Base-by-base conservation (phyloP, 53 echinoderm and acorn worm genomes). In the Temnopleurus reevesii region DNA sequence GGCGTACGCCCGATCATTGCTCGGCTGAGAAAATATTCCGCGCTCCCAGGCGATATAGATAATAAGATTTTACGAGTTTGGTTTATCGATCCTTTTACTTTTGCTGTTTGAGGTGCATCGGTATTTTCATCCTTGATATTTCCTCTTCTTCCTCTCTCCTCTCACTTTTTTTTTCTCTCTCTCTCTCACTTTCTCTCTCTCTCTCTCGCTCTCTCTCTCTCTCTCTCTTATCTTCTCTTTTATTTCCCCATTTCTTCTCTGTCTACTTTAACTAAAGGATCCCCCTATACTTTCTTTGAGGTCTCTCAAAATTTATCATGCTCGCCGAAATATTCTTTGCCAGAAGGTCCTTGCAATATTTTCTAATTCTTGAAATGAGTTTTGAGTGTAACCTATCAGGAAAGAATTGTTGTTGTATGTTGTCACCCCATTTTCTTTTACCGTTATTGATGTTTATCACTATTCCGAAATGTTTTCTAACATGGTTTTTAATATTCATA, bases 1-100 rank as follows among this genome's bases (percentile, higher is more conserved):
- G 88, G 88, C 65, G 51, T 87, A 53, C 30, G 30, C 71, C 5
- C 19, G 61, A 0, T 87, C 51, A 87, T 87, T 87, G 88, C 65
- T 87, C 38, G 53, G 49, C 88, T 87, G 88, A 53, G 66, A 87
- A 45, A 87, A 87, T 87, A 87, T 66, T 87, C 49, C 71, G 34
- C 88, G 88, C 76, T 87, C 71, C 88, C 66, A 47, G 88, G 88
- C 85, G 88, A 87, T 87, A 87, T 71, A 12, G 66, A 87, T 87
- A 87, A 87, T 87, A 65, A 65, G 88, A 87, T 87, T 87, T 87
- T 47, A 87, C 66, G 34, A 64, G 88, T 87, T 87, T 87, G 88
- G 65, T 51, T 66, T 87, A 87, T 87, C 88, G 88, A 87, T 87
- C 71, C 30, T 31, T 66, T 71, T 66, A 66, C 51, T 87, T 87